Percentiles rank a stretch among this genome's conserved stretches.
These are phyloP conservation scores for Thyatira batis DNA, from an alignment of 2,888 invertebrate species.

Conservation along the genomic window DNA sequence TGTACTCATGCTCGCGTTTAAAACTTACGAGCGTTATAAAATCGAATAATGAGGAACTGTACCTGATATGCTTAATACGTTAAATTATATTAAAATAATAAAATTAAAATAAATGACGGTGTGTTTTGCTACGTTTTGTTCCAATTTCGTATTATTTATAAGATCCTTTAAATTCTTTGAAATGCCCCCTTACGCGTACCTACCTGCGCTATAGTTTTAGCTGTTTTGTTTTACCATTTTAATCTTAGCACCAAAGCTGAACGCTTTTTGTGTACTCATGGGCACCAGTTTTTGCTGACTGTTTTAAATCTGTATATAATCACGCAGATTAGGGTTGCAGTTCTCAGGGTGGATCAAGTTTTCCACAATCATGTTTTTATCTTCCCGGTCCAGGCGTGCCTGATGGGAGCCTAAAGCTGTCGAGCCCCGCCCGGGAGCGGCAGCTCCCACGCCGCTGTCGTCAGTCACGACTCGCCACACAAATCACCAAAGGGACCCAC, in stretches of 20 bases:
- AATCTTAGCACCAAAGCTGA: neutral
- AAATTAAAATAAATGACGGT: no score
- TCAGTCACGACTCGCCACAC: constrained; percentile 49
- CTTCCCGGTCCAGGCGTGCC: constrained; percentile 44
- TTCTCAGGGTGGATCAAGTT: neutral
- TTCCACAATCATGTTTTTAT: constrained; percentile 43
- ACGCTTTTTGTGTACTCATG: neutral
- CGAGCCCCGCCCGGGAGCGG: constrained; percentile 17
- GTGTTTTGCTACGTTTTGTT: no score
- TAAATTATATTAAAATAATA: no score
- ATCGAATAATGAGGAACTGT: no score
- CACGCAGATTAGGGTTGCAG: neutral
- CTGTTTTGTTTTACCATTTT: neutral
- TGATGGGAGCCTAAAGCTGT: constrained; percentile 20
- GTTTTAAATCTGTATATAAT: neutral
- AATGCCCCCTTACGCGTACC: neutral
- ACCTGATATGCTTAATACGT: no score
- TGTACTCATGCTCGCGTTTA: neutral
- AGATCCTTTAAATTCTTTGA: neutral
- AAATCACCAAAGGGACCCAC: constrained; percentile 58
- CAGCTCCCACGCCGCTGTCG: constrained; percentile 16
- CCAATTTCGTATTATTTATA: no score
- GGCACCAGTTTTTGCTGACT: neutral
- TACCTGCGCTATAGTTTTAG: neutral
- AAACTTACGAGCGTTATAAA: no score